Conservation (phyloP, 2,888 invertebrate species). For the Dasypolia templi region DNA sequence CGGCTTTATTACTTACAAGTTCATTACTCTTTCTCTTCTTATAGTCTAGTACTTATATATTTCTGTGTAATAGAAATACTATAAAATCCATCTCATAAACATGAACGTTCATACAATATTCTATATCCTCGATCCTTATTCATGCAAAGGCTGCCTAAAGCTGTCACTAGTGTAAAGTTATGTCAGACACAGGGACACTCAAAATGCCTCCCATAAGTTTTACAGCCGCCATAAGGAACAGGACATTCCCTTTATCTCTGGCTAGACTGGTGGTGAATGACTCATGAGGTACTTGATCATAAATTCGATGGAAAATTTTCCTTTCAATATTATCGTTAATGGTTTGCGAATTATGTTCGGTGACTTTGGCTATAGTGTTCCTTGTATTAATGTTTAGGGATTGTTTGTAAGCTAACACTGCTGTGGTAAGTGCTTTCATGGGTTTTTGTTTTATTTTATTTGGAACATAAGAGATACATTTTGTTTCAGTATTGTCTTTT, state of each 20-base stretch:
- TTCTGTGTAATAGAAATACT: neutral
- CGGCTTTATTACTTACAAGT: neutral
- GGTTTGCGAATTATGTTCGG: constrained; percentile 63
- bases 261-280: constrained; percentile 60
- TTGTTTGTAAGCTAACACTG: constrained; percentile 32
- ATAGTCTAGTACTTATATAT: constrained; percentile 3
- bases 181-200: constrained; percentile 55
- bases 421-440: constrained; percentile 29
- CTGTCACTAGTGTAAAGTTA: constrained; percentile 61
- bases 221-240: constrained; percentile 58
- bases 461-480: neutral
- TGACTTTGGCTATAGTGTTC: constrained; percentile 40
- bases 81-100: constrained; percentile 32
- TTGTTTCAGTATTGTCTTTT: constrained; percentile 4
- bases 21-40: neutral
- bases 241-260: constrained; percentile 60
- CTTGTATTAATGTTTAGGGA: constrained; percentile 33
- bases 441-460: constrained; percentile 12
- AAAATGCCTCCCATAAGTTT: constrained; percentile 58
- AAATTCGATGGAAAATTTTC: constrained; percentile 71
- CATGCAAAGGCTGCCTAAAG: constrained; percentile 57
- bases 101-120: constrained; percentile 43
- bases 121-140: constrained; percentile 53
- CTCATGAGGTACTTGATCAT: constrained; percentile 66
- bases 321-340: constrained; percentile 73